A percentile compares a stretch with the other conserved stretches of the same genome.
phyloP scores from a whole-genome alignment of 2,797 vertebrate genomes.

The Bovichtus variegatus region DNA sequence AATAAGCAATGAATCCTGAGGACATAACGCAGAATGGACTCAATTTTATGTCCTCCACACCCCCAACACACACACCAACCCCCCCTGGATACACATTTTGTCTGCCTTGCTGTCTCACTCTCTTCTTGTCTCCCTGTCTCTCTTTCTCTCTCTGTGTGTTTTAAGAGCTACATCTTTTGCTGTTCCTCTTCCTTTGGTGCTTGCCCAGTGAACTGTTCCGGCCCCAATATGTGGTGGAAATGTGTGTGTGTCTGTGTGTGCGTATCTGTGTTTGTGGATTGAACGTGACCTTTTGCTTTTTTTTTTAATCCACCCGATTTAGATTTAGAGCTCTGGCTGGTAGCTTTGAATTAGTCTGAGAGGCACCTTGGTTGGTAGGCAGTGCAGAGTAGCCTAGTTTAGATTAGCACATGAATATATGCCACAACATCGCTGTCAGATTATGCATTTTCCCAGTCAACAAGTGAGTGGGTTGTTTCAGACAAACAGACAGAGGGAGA shows the following conservation, averaged over 20 bases:
- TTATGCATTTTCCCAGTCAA: constrained; percentile 53
- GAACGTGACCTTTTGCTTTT: constrained; percentile 59
- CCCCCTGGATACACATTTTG: constrained; percentile 38
- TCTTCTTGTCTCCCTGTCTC: constrained; percentile 11
- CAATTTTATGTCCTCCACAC: constrained; percentile 61
- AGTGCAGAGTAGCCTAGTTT: constrained; percentile 32
- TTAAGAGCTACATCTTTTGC: constrained; percentile 34
- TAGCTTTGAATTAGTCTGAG: constrained; percentile 44
- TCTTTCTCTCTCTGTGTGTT: constrained; percentile 14
- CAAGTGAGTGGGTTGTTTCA: constrained; percentile 56
- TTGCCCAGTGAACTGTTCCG: constrained; percentile 47
- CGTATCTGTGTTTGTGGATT: constrained; percentile 31
- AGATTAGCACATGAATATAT: constrained; percentile 42
- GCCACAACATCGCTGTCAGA: constrained; percentile 31
- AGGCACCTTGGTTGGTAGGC: constrained; percentile 31
- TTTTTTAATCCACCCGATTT: constrained; percentile 56
- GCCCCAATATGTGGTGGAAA: constrained; percentile 18
- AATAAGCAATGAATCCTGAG: constrained; percentile 82
- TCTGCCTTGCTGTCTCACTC: constrained; percentile 27
- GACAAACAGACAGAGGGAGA: constrained; percentile 23
- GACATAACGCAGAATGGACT: constrained; percentile 71
- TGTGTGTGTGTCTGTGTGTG: constrained; percentile 25
- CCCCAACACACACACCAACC: constrained; percentile 38
- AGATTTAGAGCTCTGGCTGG: constrained; percentile 36
- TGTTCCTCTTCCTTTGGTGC: constrained; percentile 37